phyloP scores from a whole-genome alignment of 2,888 invertebrate species.

The Morpho deidamia region DNA sequence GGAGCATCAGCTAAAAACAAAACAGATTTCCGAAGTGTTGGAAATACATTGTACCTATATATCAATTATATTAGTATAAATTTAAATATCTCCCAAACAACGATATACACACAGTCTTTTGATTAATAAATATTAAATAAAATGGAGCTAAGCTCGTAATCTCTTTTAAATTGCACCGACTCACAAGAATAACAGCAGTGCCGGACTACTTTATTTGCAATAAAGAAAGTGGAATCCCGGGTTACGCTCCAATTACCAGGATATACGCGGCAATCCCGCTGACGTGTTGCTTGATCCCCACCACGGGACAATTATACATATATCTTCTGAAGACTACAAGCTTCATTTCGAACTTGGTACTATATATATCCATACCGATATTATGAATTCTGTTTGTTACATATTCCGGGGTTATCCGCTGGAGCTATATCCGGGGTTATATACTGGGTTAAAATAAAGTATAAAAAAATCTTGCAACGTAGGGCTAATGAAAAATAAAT shows the following conservation, averaged over 20 bases:
- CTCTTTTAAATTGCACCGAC: conserved; percentile 32
- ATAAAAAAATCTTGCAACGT: no score
- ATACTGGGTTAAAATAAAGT: no score
- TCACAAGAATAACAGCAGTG: conserved; percentile 60
- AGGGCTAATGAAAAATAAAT: no score
- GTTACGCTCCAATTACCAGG: conserved; percentile 75
- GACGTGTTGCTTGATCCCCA: conserved; percentile 65
- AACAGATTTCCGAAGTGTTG: no score
- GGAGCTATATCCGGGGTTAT: no score
- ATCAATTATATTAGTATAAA: no score
- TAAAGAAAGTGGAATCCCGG: conserved; percentile 77
- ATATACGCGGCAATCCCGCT: conserved; percentile 73
- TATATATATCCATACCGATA: not conserved
- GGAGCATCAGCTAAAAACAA: no score
- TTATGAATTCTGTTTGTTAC: no score
- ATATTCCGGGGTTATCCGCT: no score
- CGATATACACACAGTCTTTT: not conserved
- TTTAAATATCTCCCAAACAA: not conserved
- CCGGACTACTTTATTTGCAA: conserved; percentile 74
- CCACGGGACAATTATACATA: conserved; percentile 68
- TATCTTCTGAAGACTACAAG: conserved; percentile 45
- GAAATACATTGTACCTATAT: no score
- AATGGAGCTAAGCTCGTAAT: conserved; percentile 9
- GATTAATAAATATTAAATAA: no score
- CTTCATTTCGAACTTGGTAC: conserved; percentile 34